These are phyloP conservation scores for Drosophila monieri DNA, from an alignment of 2,888 invertebrate species.

Conservation along the genomic window DNA sequence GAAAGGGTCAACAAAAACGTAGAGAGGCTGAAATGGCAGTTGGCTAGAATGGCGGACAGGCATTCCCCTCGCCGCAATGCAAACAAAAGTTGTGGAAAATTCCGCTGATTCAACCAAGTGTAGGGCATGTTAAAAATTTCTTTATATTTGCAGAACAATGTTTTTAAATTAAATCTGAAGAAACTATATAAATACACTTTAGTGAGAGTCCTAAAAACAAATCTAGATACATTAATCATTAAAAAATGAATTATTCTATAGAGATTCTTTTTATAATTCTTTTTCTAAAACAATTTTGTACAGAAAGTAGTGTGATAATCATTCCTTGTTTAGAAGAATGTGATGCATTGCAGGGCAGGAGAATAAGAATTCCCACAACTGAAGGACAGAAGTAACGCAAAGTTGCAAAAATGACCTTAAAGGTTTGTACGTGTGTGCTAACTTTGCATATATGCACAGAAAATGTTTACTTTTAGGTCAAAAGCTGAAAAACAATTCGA, in stretches of 20 bases:
- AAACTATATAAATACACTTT: not conserved
- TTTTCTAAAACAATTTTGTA: not conserved
- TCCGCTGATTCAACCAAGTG: conserved; percentile 63
- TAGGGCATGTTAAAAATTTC: conserved; percentile 52
- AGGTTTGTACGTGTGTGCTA: conserved; percentile 7
- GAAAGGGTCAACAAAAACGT: conserved; percentile 9
- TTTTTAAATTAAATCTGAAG: not conserved
- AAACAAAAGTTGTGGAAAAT: conserved; percentile 56
- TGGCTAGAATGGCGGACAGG: conserved; percentile 4
- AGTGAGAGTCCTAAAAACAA: not conserved
- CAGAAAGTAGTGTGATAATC: not conserved
- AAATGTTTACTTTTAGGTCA: conserved; percentile 24
- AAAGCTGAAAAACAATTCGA: conserved; percentile 19
- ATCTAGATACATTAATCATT: no score
- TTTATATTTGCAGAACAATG: conserved; percentile 31
- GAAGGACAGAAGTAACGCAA: conserved; percentile 2
- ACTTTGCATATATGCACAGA: conserved; percentile 33
- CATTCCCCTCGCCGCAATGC: conserved; percentile 35
- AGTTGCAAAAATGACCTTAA: not conserved
- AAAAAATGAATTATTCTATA: no score
- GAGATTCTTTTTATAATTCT: not conserved
- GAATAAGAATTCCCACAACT: not conserved
- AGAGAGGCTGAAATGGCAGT: not conserved
- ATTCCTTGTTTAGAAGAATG: not conserved
- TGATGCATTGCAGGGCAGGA: not conserved